Base-by-base conservation (phyloP, 1,140 invertebrate genomes). In the Saccostrea cuccullata region DNA sequence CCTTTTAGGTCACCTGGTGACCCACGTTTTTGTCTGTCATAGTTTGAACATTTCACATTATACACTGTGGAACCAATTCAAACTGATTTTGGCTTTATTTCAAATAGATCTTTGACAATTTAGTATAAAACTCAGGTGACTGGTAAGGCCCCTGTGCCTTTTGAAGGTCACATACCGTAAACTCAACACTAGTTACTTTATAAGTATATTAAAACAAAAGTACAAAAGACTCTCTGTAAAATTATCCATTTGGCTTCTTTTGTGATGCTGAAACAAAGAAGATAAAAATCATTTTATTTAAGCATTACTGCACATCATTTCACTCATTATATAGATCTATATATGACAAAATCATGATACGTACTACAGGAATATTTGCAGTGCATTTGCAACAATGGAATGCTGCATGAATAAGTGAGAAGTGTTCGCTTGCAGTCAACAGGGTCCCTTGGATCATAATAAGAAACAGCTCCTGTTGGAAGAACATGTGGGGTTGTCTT, bases 321-420 rank as follows among this genome's bases (percentile, higher is more conserved):
- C 58, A 60, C 13, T 60, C 20, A 60, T 1, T 60, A 13, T 47
- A 47, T n/a, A n/a, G n/a, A n/a, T 47, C 58, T 12, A 13, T 11
- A 58, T 3, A 3, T 17, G 58, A 60, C 13, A 64, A 64, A 6
- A 64, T n/a, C 17, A 6, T 20, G 17, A 20, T 30, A 84, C 82
- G 9, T 84, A 84, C 84, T 30, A 83, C 89, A 90, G n/a, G 89
- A 90, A 88, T 86, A 90, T 82, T 56, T 83, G 73, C 89, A 90
- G 40, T 90, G 89, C 26, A n/a, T 82, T 30, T 73, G 70, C 9
- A 90, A 55, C 15, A 90, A 40, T 17, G 47, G 11, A 5, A 67
- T 26, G 12, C 55, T 86, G 85, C 89, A 90, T 0, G 58, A n/a
- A 47, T 60, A 86, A 4, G 15, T 84, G 12, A 86, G 20, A n/a